phyloP scores from a whole-genome alignment of 1,140 invertebrate genomes.

The Rhyzopertha dominica region DNA sequence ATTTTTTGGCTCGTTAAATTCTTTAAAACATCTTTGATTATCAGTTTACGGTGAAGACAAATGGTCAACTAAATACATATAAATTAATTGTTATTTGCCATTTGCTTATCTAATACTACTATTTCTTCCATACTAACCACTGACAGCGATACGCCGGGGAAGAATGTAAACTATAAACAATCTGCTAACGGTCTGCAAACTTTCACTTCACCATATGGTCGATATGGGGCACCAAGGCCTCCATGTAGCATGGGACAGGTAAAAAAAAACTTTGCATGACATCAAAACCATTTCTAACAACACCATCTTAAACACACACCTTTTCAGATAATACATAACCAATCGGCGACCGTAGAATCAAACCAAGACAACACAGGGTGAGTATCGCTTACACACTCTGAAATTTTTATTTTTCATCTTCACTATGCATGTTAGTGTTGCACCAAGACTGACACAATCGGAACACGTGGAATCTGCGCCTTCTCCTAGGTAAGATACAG shows the following conservation, averaged over 20 bases:
- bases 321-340: conserved; percentile 45
- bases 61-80: too few relatives aligned
- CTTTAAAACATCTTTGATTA: too few relatives aligned
- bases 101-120: too few relatives aligned
- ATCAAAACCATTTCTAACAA: background rate
- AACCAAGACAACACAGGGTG: conserved; percentile 34
- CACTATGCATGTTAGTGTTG: conserved; percentile 9
- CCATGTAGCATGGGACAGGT: conserved; percentile 63
- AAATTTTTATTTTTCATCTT: conserved; percentile 1
- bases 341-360: conserved; percentile 33
- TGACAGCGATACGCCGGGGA: conserved; percentile 15
- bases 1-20: too few relatives aligned
- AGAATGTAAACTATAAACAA: conserved; percentile 20
- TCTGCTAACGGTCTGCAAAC: conserved; percentile 40
- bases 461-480: too few relatives aligned
- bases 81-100: too few relatives aligned
- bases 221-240: conserved; percentile 58
- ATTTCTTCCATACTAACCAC: conserved; percentile 4
- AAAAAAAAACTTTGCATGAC: too few relatives aligned
- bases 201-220: conserved; percentile 45
- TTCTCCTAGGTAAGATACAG: too few relatives aligned
- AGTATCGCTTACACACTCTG: too few relatives aligned
- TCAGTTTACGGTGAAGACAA: too few relatives aligned
- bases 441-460: too few relatives aligned
- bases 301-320: conserved; percentile 5